Base-by-base conservation (phyloP, 2,113 vertebrate genomes). In the Anolis sagrei region DNA sequence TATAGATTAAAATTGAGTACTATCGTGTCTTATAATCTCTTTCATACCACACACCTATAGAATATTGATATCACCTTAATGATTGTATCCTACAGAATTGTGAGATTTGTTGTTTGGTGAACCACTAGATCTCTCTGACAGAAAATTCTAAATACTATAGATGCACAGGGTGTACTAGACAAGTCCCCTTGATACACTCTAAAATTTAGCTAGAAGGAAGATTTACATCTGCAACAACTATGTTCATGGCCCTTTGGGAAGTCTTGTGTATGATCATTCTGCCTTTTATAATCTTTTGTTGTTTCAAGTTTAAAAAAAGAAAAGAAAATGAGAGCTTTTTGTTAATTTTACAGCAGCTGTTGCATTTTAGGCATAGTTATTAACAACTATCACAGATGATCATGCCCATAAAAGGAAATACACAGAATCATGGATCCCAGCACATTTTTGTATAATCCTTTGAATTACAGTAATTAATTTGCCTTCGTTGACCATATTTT, bases 401-500 rank as follows among this genome's bases (percentile, higher is more conserved):
- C 32, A 36, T 77, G 0, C 36, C 76, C 84, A 2, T 2, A 51
- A 2, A 23, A 3, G 27, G 29, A 1, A 73, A 0, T 7, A 84
- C 2, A 5, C 75, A 75, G 2, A 76, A 64, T 25, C 36, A 11
- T 61, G 2, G 61, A 54, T 61, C 87, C 73, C 0, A 82, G 76
- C 54, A 69, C 0, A 70, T 81, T 44, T 83, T 77, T 80, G 39
- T 86, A 39, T 92, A 78, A 78, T 49, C 11, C 72, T 75, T 87
- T 9, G 23, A 85, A 64, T 83, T 16, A 62, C n/a, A 79, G 76
- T 58, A 74, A 44, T 88, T 54, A 91, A 87, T 79, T n/a, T 0
- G 49, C 18, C 51, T 32, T 2, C 36, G 14, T 88, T 32, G 2
- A 32, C 74, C 77, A 16, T 32, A 32, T 64, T 86, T 79, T 7